Evolutionary conservation across 53 echinoderm and acorn worm genomes (phyloP).

Genomic region (Crossaster papposus): DNA sequence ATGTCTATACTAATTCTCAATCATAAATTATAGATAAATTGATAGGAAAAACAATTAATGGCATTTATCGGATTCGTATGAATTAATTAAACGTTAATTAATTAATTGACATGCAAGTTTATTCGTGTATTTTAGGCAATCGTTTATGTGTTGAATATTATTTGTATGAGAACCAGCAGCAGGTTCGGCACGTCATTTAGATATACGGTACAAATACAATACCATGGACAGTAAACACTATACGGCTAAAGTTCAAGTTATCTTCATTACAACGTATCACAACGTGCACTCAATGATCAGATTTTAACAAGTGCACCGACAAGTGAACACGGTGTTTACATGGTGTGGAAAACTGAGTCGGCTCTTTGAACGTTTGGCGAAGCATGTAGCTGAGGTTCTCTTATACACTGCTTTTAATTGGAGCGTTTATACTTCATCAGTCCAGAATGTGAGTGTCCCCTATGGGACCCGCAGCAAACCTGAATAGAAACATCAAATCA

Average conservation of each 20-base stretch:
- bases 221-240: not conserved
- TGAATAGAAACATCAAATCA: not conserved
- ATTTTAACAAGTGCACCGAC: not conserved
- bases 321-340: not conserved
- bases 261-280: not conserved
- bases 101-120: not conserved
- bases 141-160: not conserved
- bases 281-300: not conserved
- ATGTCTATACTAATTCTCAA: too few relatives aligned
- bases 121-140: not conserved
- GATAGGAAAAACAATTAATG: too few relatives aligned
- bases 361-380: not conserved
- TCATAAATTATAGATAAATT: too few relatives aligned
- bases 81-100: not conserved
- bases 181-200: not conserved
- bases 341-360: not conserved
- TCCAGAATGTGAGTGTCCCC: not conserved
- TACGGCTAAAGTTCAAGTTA: slow-evolving; percentile 3
- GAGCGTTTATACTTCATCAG: not conserved
- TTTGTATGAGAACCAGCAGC: not conserved
- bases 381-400: not conserved
- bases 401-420: not conserved
- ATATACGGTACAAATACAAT: not conserved
- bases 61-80: not conserved
- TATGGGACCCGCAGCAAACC: not conserved